Evolutionary conservation across 1,140 invertebrate genomes (phyloP).

Genomic region (silkworm (Bombyx mori)): DNA sequence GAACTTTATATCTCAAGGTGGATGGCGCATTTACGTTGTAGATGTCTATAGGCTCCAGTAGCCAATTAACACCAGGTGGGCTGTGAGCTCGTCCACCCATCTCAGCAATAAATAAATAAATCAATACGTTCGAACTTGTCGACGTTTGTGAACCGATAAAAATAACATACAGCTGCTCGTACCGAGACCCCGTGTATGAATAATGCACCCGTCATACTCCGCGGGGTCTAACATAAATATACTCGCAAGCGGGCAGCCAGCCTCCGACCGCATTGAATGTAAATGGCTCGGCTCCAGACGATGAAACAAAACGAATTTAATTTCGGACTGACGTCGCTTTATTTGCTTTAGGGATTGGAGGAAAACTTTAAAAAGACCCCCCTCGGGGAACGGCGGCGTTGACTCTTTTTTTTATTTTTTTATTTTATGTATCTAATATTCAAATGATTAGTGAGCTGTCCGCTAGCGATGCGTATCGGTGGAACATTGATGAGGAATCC

Average conservation of each 20-base stretch:
- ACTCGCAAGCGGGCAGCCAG: conserved; percentile 45
- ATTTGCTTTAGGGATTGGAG: conserved; percentile 40
- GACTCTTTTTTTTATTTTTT: conserved; percentile 12
- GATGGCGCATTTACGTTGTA: no score
- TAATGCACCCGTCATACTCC: conserved; percentile 63
- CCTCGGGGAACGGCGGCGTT: conserved; percentile 45
- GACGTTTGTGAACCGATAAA: conserved; percentile 51
- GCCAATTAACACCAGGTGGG: no score
- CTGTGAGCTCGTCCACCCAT: no score
- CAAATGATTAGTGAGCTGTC: conserved; percentile 43
- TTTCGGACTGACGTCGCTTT: conserved; percentile 58
- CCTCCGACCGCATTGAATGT: conserved; percentile 66
- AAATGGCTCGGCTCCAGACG: conserved; percentile 63
- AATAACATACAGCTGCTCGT: conserved; percentile 56
- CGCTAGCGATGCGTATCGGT: conserved; percentile 20
- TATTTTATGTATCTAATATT: conserved; percentile 29
- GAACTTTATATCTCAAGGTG: no score
- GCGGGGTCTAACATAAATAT: conserved; percentile 63
- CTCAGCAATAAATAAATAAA: no score
- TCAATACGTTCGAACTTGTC: conserved; percentile 11
- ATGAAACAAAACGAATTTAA: conserved; percentile 69
- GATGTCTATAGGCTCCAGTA: no score
- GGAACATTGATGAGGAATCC: conserved; percentile 32
- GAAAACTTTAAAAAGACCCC: conserved; percentile 50
- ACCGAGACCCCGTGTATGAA: conserved; percentile 53